Conservation (phyloP, 2,113 vertebrate genomes). For the Danionella cerebrum region DNA sequence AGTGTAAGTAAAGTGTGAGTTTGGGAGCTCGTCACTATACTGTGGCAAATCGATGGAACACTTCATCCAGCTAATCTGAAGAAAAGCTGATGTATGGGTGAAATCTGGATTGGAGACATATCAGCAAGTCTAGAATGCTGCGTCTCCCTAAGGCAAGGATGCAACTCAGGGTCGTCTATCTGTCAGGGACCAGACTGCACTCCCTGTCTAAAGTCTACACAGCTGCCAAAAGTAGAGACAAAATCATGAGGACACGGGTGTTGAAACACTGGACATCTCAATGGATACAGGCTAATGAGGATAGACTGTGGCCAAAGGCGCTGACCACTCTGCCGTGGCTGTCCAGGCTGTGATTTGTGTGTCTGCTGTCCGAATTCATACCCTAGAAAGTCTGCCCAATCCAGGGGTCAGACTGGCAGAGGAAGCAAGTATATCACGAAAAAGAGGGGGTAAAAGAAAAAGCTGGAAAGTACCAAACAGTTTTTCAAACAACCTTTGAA, state of each 20-base stretch:
- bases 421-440: too few species aligned
- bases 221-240: neutral
- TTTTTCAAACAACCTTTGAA: too few species aligned
- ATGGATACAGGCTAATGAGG: neutral
- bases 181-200: slow-evolving; percentile 13
- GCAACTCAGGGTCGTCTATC: slow-evolving; percentile 10
- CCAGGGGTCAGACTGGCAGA: neutral
- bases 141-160: neutral
- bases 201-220: slow-evolving; percentile 16
- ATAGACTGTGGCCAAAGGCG: neutral
- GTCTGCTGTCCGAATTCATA: slow-evolving; percentile 14
- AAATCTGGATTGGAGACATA: neutral
- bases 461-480: too few species aligned
- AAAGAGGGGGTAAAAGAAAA: neutral
- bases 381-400: neutral
- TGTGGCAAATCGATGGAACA: neutral
- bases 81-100: slow-evolving; percentile 8
- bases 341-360: slow-evolving; percentile 24
- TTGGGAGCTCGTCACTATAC: neutral
- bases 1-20: neutral
- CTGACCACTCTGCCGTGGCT: neutral
- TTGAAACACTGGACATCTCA: slow-evolving; percentile 12
- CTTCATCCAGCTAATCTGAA: slow-evolving; percentile 8
- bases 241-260: neutral
- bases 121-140: neutral